These are phyloP conservation scores for Corythornis cristatus DNA, from an alignment of 2,113 vertebrate genomes.

Conservation along the genomic window DNA sequence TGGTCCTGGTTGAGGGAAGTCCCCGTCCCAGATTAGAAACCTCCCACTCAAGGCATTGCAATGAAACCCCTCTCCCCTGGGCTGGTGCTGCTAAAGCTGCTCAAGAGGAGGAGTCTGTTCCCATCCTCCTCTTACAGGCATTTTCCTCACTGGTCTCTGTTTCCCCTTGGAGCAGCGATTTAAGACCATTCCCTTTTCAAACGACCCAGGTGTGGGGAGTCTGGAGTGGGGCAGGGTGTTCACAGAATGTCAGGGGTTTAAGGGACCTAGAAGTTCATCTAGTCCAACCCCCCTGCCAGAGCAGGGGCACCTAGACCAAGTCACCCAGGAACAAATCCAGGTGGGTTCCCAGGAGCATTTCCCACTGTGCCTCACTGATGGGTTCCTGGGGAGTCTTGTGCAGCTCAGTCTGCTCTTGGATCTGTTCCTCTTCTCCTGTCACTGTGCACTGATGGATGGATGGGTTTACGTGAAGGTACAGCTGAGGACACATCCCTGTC, in stretches of 20 bases:
- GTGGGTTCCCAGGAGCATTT: no score
- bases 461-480: background rate
- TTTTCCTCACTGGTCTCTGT: background rate
- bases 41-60: background rate
- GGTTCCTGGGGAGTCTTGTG: no score
- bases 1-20: background rate
- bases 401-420: no score
- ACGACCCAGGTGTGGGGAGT: fast-evolving
- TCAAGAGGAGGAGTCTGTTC: fast-evolving
- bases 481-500: background rate
- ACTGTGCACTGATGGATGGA: no score
- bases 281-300: no score
- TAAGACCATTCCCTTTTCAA: background rate
- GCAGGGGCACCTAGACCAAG: no score
- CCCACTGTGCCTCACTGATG: no score
- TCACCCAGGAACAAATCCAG: no score
- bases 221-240: fast-evolving
- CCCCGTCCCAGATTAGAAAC: background rate
- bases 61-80: background rate
- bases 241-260: no score
- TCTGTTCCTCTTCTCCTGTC: no score
- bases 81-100: fast-evolving
- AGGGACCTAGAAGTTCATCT: no score
- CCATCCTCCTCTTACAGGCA: background rate
- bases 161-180: background rate